Conservation (phyloP, 2,113 vertebrate genomes). For the Dromiciops gliroides region DNA sequence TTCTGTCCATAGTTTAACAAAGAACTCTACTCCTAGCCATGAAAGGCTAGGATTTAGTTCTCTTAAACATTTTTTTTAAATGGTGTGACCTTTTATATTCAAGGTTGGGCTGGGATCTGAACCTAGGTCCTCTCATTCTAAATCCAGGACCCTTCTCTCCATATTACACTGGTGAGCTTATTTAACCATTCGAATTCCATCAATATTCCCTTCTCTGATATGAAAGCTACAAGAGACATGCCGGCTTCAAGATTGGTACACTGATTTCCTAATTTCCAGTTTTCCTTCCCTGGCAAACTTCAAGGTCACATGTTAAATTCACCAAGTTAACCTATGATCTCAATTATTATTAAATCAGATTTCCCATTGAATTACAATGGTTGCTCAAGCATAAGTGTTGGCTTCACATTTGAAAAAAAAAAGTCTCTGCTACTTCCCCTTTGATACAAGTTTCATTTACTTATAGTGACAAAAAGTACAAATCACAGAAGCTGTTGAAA, state of each 20-base stretch:
- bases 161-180: background rate
- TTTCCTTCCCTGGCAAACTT: background rate
- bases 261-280: background rate
- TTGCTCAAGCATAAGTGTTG: background rate
- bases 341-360: background rate
- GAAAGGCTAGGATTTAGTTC: too few species aligned
- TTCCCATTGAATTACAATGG: background rate
- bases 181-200: background rate
- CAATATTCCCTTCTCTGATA: background rate
- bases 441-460: background rate
- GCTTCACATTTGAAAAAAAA: background rate
- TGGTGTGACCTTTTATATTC: too few species aligned
- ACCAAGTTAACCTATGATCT: background rate
- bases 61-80: too few species aligned
- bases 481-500: background rate
- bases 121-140: too few species aligned
- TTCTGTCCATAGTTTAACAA: too few species aligned
- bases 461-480: background rate
- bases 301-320: background rate
- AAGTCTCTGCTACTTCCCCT: background rate
- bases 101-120: too few species aligned
- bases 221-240: background rate
- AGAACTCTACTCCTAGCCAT: too few species aligned
- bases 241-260: background rate
- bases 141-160: too few species aligned